These are phyloP conservation scores for Drosophila phalerata DNA, from an alignment of 2,888 invertebrate species.

Conservation along the genomic window DNA sequence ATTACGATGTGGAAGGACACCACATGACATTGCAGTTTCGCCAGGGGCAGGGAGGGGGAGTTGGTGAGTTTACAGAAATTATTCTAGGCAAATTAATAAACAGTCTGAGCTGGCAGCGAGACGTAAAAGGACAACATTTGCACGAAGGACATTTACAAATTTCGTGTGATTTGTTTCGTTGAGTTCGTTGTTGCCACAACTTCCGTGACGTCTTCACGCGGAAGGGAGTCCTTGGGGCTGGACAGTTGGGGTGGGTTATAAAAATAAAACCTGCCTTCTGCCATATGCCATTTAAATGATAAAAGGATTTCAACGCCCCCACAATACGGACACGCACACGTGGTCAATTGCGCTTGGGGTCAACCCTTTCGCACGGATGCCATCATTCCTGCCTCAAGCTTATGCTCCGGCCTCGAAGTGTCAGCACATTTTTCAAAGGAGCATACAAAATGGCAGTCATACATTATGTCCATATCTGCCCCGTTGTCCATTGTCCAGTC, in stretches of 20 bases:
- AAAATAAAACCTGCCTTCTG: conserved; percentile 81
- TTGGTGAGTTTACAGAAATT: conserved; percentile 32
- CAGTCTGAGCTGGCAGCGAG: conserved; percentile 26
- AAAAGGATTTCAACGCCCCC: conserved; percentile 74
- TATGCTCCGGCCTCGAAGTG: conserved; percentile 65
- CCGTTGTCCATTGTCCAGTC: conserved; percentile 30
- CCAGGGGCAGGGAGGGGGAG: not conserved
- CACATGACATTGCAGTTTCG: conserved; percentile 43
- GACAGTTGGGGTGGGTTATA: conserved; percentile 58
- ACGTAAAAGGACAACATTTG: conserved; percentile 43
- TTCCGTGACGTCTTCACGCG: conserved; percentile 69
- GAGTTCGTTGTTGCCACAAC: conserved; percentile 56
- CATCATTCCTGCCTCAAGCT: conserved; percentile 62
- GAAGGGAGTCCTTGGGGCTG: not conserved
- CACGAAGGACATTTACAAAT: conserved; percentile 80
- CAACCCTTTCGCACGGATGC: conserved; percentile 81
- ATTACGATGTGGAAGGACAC: conserved; percentile 12
- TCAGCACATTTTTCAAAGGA: conserved; percentile 82
- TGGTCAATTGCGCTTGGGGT: conserved; percentile 83
- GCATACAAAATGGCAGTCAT: conserved; percentile 75
- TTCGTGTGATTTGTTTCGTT: conserved; percentile 74
- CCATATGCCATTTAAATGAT: conserved; percentile 82
- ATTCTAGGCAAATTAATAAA: conserved; percentile 75
- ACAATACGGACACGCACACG: conserved; percentile 69
- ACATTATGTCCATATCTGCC: conserved; percentile 81